Evolutionary conservation across 2,888 invertebrate genomes (phyloP).

Genomic region (Drosophila putrida): DNA sequence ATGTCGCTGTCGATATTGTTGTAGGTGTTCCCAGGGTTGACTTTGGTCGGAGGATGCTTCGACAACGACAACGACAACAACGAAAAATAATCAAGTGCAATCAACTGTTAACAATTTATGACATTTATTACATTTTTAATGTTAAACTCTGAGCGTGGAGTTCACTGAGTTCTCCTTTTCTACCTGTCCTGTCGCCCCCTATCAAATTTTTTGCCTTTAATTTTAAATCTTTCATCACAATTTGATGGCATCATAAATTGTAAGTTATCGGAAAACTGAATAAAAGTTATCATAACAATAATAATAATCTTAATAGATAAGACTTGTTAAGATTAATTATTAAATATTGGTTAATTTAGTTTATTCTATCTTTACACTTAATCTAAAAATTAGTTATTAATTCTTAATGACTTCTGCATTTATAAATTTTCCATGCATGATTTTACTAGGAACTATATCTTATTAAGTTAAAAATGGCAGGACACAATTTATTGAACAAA

Average conservation of each 20-base stretch:
- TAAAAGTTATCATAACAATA: too few relatives aligned
- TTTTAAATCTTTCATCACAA: constrained; percentile 17
- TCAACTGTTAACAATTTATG: constrained; percentile 78
- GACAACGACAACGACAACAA: constrained; percentile 29
- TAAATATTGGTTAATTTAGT: too few relatives aligned
- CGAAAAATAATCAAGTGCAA: constrained; percentile 65
- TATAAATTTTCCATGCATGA: too few relatives aligned
- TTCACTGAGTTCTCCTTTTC: constrained; percentile 9
- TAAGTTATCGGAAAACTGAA: too few relatives aligned
- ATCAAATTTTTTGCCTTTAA: background rate
- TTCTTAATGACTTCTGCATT: too few relatives aligned
- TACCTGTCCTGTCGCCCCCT: background rate
- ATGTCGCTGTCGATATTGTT: constrained; percentile 4
- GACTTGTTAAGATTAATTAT: too few relatives aligned
- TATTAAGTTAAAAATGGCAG: too few relatives aligned
- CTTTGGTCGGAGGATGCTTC: background rate
- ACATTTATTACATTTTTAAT: constrained; percentile 74
- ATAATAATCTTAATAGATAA: too few relatives aligned
- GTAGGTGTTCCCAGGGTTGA: constrained; percentile 28
- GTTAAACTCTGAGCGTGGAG: constrained; percentile 20
- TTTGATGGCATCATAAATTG: background rate
- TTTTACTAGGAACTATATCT: too few relatives aligned
- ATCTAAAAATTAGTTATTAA: too few relatives aligned
- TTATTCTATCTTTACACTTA: too few relatives aligned
- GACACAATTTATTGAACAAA: too few relatives aligned